These are phyloP conservation scores for Caenorhabditis afra DNA, from an alignment of 2,888 invertebrate species.

Conservation along the genomic window DNA sequence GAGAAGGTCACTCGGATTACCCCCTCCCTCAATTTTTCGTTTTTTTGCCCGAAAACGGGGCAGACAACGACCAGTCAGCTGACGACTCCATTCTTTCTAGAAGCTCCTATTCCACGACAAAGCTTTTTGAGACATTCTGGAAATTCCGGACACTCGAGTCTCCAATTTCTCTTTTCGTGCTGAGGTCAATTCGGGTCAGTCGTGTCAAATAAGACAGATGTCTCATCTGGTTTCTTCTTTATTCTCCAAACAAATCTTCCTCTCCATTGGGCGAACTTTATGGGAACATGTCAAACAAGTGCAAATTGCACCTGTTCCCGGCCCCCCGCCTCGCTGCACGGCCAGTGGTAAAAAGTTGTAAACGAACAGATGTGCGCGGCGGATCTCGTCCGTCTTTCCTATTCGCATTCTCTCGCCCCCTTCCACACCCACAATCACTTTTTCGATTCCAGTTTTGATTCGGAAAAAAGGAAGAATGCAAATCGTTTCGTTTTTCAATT, in stretches of 20 bases:
- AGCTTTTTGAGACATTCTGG: too few relatives aligned
- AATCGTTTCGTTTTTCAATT: slow-evolving; percentile 9
- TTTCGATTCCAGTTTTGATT: neutral
- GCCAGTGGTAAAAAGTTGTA: slow-evolving; percentile 57
- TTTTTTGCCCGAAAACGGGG: too few relatives aligned
- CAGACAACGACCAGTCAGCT: too few relatives aligned
- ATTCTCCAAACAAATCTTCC: slow-evolving; percentile 20
- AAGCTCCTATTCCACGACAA: too few relatives aligned
- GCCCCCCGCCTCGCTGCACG: slow-evolving; percentile 3
- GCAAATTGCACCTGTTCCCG: slow-evolving; percentile 55
- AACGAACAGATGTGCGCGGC: slow-evolving; percentile 42
- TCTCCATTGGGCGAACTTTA: neutral
- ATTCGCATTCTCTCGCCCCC: neutral
- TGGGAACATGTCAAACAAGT: slow-evolving; percentile 38
- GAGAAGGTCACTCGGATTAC: slow-evolving; percentile 1
- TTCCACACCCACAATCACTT: slow-evolving; percentile 8
- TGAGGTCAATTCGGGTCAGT: neutral
- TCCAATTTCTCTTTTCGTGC: neutral
- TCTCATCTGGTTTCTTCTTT: neutral
- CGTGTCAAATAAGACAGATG: neutral
- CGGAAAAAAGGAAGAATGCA: slow-evolving; percentile 21
- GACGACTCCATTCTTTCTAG: too few relatives aligned
- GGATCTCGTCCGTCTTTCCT: neutral
- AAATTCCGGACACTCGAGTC: too few relatives aligned
- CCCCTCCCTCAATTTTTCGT: neutral